phyloP scores from a whole-genome alignment of 2,797 vertebrate genomes.

The Serranus cabrilla region DNA sequence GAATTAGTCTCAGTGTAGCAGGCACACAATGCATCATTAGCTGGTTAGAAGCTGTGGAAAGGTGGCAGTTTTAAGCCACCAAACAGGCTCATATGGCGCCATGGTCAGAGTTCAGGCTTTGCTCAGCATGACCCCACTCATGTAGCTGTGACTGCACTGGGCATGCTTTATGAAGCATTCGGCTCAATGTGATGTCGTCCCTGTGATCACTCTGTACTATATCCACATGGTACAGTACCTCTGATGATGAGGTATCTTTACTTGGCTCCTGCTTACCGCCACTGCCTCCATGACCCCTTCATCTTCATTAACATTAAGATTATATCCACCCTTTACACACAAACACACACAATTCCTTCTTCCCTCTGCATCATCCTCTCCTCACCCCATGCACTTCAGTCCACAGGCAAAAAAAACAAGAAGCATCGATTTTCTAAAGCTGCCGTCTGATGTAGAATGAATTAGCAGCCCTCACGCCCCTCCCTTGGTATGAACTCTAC shows the following conservation, averaged over 20 bases:
- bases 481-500: constrained; percentile 68
- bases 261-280: constrained; percentile 41
- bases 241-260: constrained; percentile 36
- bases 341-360: constrained; percentile 38
- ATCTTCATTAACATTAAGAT: constrained; percentile 72
- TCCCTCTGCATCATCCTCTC: constrained; percentile 41
- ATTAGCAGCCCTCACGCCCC: constrained; percentile 63
- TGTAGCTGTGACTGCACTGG: constrained; percentile 30
- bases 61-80: constrained; percentile 35
- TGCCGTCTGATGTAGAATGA: constrained; percentile 73
- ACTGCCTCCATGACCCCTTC: constrained; percentile 42
- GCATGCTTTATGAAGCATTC: constrained; percentile 55
- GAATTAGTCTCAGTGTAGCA: constrained; percentile 1
- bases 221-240: constrained; percentile 23
- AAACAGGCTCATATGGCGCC: constrained; percentile 13
- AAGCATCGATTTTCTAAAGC: constrained; percentile 78
- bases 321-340: constrained; percentile 47
- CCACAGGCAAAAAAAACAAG: constrained; percentile 21
- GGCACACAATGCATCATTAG: constrained; percentile 17
- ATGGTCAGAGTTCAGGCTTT: constrained; percentile 59
- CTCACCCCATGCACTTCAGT: constrained; percentile 44
- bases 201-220: constrained; percentile 39
- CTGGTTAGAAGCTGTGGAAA: constrained; percentile 30
- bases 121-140: constrained; percentile 51
- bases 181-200: constrained; percentile 27